Conservation (phyloP, 2,797 vertebrate species). For the Sternarchorhynchus goeldii region DNA sequence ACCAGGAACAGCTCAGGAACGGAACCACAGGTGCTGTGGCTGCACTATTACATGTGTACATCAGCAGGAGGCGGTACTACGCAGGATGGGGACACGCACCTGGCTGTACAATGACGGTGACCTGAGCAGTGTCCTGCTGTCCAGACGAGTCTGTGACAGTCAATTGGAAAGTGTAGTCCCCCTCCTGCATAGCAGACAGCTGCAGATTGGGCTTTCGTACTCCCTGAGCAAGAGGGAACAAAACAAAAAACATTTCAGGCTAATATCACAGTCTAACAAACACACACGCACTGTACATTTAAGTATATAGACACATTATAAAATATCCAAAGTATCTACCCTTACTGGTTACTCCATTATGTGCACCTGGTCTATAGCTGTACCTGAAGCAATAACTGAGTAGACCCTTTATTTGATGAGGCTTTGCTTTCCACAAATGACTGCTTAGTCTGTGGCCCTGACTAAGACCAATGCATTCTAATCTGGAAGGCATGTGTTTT, state of each 20-base stretch:
- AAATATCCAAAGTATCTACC: too few species aligned
- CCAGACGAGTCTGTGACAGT: conserved; percentile 92
- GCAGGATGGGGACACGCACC: conserved; percentile 71
- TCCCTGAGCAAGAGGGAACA: conserved; percentile 72
- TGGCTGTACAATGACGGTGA: conserved; percentile 96
- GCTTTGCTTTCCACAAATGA: too few species aligned
- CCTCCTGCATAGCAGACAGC: conserved; percentile 95
- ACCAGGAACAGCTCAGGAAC: background rate
- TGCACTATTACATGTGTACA: background rate
- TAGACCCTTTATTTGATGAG: too few species aligned
- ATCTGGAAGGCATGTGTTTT: too few species aligned
- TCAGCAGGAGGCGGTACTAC: background rate
- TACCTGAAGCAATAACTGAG: too few species aligned
- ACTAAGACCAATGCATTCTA: too few species aligned
- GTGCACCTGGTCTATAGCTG: too few species aligned
- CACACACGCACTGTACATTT: too few species aligned
- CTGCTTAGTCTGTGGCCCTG: too few species aligned
- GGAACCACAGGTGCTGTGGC: background rate
- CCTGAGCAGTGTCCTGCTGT: conserved; percentile 90
- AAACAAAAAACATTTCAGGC: background rate
- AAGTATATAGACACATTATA: too few species aligned
- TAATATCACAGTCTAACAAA: too few species aligned
- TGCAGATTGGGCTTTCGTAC: conserved; percentile 90
- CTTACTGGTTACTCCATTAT: too few species aligned
- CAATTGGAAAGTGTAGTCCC: conserved; percentile 96